phyloP scores from a whole-genome alignment of 2,888 invertebrate species.

The Tiphia femorata region DNA sequence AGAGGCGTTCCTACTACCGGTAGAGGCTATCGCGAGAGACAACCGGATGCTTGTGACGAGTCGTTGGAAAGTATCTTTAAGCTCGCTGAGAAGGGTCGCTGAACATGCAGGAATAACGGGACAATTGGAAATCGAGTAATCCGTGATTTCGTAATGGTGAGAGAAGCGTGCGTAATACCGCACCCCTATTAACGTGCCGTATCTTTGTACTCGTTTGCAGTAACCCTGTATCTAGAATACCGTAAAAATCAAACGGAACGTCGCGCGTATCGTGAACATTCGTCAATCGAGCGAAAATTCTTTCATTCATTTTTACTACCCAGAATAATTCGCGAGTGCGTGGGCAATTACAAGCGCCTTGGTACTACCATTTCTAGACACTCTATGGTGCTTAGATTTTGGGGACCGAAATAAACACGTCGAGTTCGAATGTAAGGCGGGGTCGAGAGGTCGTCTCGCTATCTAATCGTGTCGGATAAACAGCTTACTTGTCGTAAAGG shows the following conservation, averaged over 20 bases:
- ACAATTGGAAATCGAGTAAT: too few relatives aligned
- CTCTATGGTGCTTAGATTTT: slow-evolving; percentile 34
- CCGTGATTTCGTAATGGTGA: too few relatives aligned
- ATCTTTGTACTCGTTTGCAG: too few relatives aligned
- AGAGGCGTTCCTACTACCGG: slow-evolving; percentile 39
- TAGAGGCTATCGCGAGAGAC: slow-evolving; percentile 39
- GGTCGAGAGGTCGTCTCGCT: slow-evolving; percentile 59
- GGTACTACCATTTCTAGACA: not conserved
- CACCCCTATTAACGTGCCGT: too few relatives aligned
- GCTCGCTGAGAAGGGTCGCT: too few relatives aligned
- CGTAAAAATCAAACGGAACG: not conserved
- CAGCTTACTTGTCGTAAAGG: slow-evolving; percentile 51
- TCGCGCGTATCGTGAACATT: slow-evolving; percentile 9
- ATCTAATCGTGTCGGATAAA: slow-evolving; percentile 64
- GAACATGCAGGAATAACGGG: too few relatives aligned
- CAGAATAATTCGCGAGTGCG: too few relatives aligned
- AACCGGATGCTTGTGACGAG: slow-evolving; percentile 47
- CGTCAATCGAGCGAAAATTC: not conserved
- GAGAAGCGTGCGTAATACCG: too few relatives aligned
- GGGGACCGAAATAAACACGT: slow-evolving; percentile 49
- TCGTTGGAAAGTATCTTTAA: slow-evolving; percentile 18
- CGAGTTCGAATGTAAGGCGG: slow-evolving; percentile 54
- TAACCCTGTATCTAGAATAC: too few relatives aligned
- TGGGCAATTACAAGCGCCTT: too few relatives aligned
- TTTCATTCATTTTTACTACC: not conserved